These are phyloP conservation scores for Notarius lentiginosus DNA, from an alignment of 2,113 vertebrate genomes.

Conservation along the genomic window DNA sequence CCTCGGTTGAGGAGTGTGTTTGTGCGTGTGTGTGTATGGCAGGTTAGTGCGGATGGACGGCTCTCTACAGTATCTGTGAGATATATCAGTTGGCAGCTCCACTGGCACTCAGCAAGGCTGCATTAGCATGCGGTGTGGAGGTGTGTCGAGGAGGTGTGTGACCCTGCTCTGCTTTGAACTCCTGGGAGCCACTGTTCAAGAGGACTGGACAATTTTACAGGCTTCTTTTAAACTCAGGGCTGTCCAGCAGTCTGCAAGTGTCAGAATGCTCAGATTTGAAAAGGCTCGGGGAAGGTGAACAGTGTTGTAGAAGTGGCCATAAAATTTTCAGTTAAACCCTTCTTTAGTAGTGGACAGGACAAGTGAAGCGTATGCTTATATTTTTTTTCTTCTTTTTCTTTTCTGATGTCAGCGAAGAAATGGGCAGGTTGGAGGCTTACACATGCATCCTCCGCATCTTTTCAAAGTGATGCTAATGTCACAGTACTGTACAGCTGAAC, in stretches of 20 bases:
- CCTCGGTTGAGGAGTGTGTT: background rate
- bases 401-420: background rate
- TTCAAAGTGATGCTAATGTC: background rate
- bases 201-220: background rate
- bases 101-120: conserved; percentile 4
- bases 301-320: background rate
- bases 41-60: conserved; percentile 9
- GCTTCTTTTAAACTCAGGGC: background rate
- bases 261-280: background rate
- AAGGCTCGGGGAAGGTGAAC: background rate
- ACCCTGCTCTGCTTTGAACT: background rate
- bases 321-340: background rate
- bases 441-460: background rate
- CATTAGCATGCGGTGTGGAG: conserved; percentile 33
- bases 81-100: conserved; percentile 4
- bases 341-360: background rate
- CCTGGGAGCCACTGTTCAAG: background rate
- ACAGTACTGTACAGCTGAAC: background rate
- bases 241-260: background rate
- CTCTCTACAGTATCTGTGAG: conserved; percentile 17
- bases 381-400: background rate
- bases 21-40: background rate
- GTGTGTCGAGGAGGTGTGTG: background rate
- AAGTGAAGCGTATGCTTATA: background rate
- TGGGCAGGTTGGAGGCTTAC: background rate